Conservation (phyloP, 2,113 vertebrate species). For the Callocephalon fimbriatum region DNA sequence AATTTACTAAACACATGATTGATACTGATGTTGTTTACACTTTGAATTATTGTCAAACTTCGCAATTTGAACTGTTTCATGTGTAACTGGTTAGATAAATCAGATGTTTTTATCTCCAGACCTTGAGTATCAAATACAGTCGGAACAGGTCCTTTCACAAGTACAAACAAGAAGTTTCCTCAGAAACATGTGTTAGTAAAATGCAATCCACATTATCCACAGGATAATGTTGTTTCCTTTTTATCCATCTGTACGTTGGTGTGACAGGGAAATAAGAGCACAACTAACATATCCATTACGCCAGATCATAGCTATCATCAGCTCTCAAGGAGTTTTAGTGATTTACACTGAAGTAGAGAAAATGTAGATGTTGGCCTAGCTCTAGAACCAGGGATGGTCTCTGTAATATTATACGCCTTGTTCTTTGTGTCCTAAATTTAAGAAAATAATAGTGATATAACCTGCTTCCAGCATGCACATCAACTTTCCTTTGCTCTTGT, state of each 20-base stretch:
- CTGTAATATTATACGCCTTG: neutral
- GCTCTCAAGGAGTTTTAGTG: neutral
- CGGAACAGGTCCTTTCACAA: neutral
- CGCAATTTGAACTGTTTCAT: neutral
- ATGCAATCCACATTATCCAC: neutral
- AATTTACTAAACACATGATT: neutral
- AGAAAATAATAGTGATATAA: neutral
- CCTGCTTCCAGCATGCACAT: neutral
- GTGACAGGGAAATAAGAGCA: neutral
- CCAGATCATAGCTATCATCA: rapidly evolving
- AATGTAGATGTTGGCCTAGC: neutral
- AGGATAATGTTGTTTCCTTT: neutral
- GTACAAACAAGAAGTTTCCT: neutral
- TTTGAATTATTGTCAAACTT: neutral
- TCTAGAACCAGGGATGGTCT: neutral
- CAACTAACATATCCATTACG: neutral
- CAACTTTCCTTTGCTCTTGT: neutral
- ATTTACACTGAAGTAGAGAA: neutral
- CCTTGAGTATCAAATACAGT: neutral
- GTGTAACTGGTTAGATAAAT: neutral
- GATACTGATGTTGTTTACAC: neutral
- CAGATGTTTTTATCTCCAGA: neutral
- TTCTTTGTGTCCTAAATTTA: neutral
- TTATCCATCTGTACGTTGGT: neutral
- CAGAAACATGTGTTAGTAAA: neutral